Conservation (phyloP, 2,113 vertebrate genomes). For the Pseudopodoces humilis region DNA sequence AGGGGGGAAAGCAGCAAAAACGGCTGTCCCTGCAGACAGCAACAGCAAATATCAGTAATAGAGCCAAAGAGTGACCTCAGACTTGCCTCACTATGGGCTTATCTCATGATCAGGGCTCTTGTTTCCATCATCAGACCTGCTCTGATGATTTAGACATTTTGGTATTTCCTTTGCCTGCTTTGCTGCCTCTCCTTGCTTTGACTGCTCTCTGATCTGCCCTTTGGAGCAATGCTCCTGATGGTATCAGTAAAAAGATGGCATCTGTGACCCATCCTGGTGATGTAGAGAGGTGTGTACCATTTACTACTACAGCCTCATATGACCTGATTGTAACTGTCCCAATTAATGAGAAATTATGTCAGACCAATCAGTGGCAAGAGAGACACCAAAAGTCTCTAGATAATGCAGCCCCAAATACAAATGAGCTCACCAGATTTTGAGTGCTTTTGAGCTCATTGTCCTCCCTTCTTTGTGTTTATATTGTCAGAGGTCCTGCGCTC, state of each 20-base stretch:
- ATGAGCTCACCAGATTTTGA: neutral
- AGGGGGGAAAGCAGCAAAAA: neutral
- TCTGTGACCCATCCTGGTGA: neutral
- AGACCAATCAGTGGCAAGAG: neutral
- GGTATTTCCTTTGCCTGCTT: neutral
- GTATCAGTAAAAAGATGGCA: neutral
- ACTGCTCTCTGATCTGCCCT: neutral
- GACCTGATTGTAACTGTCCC: neutral
- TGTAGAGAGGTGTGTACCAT: neutral
- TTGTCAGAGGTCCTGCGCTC: neutral
- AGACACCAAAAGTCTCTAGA: neutral
- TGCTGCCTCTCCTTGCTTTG: neutral
- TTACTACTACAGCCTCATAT: neutral
- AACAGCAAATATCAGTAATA: neutral
- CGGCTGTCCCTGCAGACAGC: neutral
- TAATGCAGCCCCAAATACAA: neutral
- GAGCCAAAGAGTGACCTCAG: neutral
- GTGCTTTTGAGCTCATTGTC: neutral
- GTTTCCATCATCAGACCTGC: neutral
- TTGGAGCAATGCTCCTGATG: neutral
- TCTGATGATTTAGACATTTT: neutral
- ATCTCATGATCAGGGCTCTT: neutral
- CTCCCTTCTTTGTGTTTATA: neutral
- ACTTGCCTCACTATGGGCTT: neutral
- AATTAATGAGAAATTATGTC: neutral